Evolutionary conservation across 2,888 invertebrate species (phyloP), one percentile per base, ranked within the genome.

Genomic region (Lydus trimaculatus): DNA sequence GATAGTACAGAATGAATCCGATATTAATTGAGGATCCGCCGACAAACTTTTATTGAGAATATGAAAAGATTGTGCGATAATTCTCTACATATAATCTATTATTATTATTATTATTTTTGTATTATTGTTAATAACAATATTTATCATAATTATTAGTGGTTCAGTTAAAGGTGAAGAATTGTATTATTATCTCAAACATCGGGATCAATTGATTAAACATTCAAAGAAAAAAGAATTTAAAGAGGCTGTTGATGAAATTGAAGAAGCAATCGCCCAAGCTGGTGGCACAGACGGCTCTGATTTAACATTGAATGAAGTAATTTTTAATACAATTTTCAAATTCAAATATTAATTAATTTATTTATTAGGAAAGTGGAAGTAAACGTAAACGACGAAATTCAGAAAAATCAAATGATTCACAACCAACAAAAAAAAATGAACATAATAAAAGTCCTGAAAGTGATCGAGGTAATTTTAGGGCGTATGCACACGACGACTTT

Each of bases 231-330:
- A 92, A 79, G 92, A 90, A 84, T 98, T 94, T 82, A 93, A 93
- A 69, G 95, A 96, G 79, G 98, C 96, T 0, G 89, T 98, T 20
- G 90, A 91, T 80, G 93, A 98, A 85, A 95, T 98, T 69, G 95
- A 96, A 80, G 89, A 92, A 70, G 94, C 94, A 72, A 88, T 93
- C 60, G 59, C 81, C 79, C 39, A 81, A 81, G 69, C 66, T 36
- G 72, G 67, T 58, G 71, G 73, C 20, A 81, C 82, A 4, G 84
- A 85, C 72, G 80, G 82, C 66, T 76, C 81, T 8, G 84, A 85
- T 58, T 73, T 75, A 17, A 76, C 79, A 13, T 81, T 78, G 70
- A 81, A 74, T 73, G 81, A 71, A 36, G 63, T 36, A 13, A 58
- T 13, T 25, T 61, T 48, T 13, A 61, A 70, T 20, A 58, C 64